Conservation (phyloP, 2,113 vertebrate species). For the Oxygymnocypris stewartii region DNA sequence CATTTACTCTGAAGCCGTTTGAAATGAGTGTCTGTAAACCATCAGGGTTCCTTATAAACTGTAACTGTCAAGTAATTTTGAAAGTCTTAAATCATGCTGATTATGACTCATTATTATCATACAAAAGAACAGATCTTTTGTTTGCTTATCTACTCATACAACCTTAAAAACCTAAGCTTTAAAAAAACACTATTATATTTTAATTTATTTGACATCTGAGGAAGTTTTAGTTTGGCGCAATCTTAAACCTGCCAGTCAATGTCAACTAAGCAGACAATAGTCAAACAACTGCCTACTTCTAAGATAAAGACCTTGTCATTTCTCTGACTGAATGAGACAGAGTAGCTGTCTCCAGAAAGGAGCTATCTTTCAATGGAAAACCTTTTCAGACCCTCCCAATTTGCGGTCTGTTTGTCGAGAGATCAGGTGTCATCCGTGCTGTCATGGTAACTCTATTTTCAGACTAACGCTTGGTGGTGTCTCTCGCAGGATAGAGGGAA, state of each 20-base stretch:
- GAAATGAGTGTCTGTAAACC: background rate
- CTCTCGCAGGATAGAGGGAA: background rate
- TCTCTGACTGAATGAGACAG: conserved; percentile 37
- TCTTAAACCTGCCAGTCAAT: conserved; percentile 47
- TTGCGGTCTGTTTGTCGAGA: conserved; percentile 8
- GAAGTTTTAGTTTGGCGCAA: conserved; percentile 36
- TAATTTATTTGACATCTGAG: conserved; percentile 17
- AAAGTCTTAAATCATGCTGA: conserved; percentile 17
- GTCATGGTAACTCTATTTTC: conserved; percentile 34
- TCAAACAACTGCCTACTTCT: conserved; percentile 43
- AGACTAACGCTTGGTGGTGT: background rate
- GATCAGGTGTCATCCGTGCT: conserved; percentile 12
- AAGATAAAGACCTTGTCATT: conserved; percentile 39
- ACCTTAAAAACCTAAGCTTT: conserved; percentile 1
- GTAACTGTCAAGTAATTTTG: conserved; percentile 21
- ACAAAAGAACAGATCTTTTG: conserved; percentile 24
- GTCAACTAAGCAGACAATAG: conserved; percentile 36
- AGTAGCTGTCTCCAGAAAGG: conserved; percentile 18
- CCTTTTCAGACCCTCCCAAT: conserved; percentile 22
- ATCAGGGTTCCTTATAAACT: conserved; percentile 20
- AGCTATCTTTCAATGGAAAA: conserved; percentile 8
- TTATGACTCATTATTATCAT: conserved; percentile 8
- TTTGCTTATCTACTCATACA: conserved; percentile 21
- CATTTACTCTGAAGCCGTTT: background rate
- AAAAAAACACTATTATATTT: conserved; percentile 17